Percentiles rank a stretch among this genome's conserved stretches.
Conservation (phyloP, 2,113 vertebrate species). For the Progne subis region DNA sequence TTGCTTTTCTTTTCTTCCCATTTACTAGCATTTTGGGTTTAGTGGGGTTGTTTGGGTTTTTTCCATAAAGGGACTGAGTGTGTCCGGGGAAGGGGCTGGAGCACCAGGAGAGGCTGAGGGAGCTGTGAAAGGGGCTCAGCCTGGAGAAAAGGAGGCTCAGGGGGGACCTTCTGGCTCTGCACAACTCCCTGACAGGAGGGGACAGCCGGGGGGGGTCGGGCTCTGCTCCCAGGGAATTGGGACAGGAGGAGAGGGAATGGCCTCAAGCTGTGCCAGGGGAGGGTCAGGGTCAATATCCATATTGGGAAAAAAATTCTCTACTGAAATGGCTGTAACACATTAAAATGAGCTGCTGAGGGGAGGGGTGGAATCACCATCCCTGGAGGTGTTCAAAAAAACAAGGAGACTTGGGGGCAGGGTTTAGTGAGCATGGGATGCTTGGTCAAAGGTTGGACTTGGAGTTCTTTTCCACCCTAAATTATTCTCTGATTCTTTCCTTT, state of each 20-base stretch:
- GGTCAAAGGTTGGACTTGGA: background rate
- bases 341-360: background rate
- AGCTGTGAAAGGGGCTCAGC: background rate
- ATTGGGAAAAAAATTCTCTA: background rate
- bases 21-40: background rate
- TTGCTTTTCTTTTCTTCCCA: fast-evolving
- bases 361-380: no score
- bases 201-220: background rate
- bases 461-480: background rate
- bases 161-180: background rate
- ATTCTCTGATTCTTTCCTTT: background rate
- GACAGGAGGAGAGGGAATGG: background rate
- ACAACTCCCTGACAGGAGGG: background rate
- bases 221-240: background rate
- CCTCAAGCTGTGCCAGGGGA: background rate
- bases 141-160: background rate
- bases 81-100: background rate
- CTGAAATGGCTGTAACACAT: background rate
- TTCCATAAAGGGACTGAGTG: fast-evolving
- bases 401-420: background rate
- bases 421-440: background rate
- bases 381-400: no score
- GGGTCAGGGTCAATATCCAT: no score
- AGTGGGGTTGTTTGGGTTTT: background rate
- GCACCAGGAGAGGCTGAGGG: background rate